phyloP scores from a whole-genome alignment of 1,140 invertebrate genomes.

The Drosophila navojoa region DNA sequence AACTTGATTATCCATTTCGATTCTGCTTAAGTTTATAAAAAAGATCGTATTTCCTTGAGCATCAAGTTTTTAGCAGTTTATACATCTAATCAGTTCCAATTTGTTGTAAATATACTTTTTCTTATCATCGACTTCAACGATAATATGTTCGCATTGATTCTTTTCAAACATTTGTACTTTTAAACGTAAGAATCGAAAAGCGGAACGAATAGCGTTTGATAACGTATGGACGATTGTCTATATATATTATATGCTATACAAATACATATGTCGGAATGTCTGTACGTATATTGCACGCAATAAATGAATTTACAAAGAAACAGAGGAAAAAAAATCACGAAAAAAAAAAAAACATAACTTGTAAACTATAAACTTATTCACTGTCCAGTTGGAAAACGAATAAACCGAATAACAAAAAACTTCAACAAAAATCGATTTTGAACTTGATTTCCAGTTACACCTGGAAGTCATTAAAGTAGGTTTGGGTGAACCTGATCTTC shows the following conservation, averaged over 20 bases:
- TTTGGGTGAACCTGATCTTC: constrained; percentile 74
- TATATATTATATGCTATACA: constrained; percentile 26
- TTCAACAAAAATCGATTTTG: constrained; percentile 37
- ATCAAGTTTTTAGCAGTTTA: constrained; percentile 27
- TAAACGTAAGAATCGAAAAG: constrained; percentile 29
- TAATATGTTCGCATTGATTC: constrained; percentile 3
- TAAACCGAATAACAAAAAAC: constrained; percentile 70
- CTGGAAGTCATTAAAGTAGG: constrained; percentile 73
- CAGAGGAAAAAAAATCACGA: neutral
- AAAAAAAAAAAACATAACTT: constrained; percentile 19
- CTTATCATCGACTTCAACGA: constrained; percentile 21
- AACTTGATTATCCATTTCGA: neutral
- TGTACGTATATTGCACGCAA: constrained; percentile 44
- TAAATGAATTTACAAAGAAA: constrained; percentile 47
- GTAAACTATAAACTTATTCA: constrained; percentile 48
- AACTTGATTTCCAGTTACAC: constrained; percentile 47
- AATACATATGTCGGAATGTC: constrained; percentile 34
- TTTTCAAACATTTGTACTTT: constrained; percentile 48
- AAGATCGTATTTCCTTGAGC: constrained; percentile 59
- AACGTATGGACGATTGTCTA: constrained; percentile 44
- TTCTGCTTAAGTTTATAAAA: constrained; percentile 18
- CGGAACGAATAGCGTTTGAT: constrained; percentile 44
- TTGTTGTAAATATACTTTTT: constrained; percentile 62
- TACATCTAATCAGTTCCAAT: constrained; percentile 72
- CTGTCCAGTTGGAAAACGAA: constrained; percentile 47